phyloP scores from a whole-genome alignment of 2,797 vertebrate species.

The Triplophysa bombifrons region DNA sequence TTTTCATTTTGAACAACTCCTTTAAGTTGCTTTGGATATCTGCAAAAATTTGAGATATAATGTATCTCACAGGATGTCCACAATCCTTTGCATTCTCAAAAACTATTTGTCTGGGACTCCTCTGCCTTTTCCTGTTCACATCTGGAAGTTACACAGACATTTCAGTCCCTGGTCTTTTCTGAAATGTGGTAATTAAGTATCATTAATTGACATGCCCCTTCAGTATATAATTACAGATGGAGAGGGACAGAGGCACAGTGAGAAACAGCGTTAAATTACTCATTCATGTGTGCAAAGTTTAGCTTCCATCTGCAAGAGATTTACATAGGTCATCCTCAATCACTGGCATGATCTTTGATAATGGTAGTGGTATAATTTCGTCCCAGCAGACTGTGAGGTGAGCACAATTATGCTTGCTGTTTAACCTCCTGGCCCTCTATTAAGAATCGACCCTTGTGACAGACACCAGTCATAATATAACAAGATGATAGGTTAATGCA shows the following conservation, averaged over 20 bases:
- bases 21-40: no score
- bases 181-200: slow-evolving; percentile 51
- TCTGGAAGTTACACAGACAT: slow-evolving; percentile 25
- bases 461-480: slow-evolving; percentile 27
- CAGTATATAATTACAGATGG: slow-evolving; percentile 58
- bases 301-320: slow-evolving; percentile 11
- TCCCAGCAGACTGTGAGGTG: slow-evolving; percentile 14
- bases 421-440: slow-evolving; percentile 29
- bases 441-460: slow-evolving; percentile 20
- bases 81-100: not conserved
- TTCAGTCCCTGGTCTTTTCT: slow-evolving; percentile 31
- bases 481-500: not conserved
- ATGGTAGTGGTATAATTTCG: slow-evolving; percentile 32
- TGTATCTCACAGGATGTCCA: not conserved
- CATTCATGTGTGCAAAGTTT: slow-evolving; percentile 39
- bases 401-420: slow-evolving; percentile 25
- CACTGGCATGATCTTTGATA: slow-evolving; percentile 48
- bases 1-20: no score
- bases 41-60: no score
- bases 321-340: slow-evolving; percentile 49
- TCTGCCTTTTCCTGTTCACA: not conserved
- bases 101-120: slow-evolving; percentile 1
- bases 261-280: slow-evolving; percentile 30
- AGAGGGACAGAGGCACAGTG: slow-evolving; percentile 32
- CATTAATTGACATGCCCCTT: slow-evolving; percentile 62